Evolutionary conservation across 2,797 vertebrate species (phyloP).

Genomic region (Anguilla marmorata): DNA sequence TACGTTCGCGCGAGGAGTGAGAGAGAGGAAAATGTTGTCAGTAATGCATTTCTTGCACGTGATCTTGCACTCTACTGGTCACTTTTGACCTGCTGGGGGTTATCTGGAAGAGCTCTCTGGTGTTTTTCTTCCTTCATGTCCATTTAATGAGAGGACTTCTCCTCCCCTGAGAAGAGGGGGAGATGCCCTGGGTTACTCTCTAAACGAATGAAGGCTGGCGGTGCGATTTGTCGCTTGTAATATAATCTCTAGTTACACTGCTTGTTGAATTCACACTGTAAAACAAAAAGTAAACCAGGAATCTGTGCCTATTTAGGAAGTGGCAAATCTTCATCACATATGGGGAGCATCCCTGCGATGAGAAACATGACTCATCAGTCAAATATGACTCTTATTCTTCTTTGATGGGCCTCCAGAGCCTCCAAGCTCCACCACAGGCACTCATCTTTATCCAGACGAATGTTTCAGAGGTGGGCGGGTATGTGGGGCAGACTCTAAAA

Average conservation of each 20-base stretch:
- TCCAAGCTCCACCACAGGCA: background rate
- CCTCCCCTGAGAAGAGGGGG: background rate
- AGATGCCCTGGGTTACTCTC: background rate
- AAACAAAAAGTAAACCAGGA: background rate
- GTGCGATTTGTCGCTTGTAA: background rate
- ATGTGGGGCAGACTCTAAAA: background rate
- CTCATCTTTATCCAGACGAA: slow-evolving; percentile 19
- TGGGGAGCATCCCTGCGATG: background rate
- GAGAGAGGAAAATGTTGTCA: background rate
- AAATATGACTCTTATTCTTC: background rate
- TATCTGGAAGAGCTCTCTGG: background rate
- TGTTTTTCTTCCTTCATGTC: background rate
- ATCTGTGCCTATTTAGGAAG: slow-evolving; percentile 4
- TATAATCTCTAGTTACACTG: background rate
- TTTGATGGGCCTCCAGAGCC: slow-evolving; percentile 16
- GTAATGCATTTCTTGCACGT: background rate
- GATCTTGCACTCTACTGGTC: background rate
- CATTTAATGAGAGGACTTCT: background rate
- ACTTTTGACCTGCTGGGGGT: background rate
- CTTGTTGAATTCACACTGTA: background rate
- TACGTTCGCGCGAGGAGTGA: background rate
- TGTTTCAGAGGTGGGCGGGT: background rate
- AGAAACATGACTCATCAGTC: slow-evolving; percentile 3
- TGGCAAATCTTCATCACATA: background rate
- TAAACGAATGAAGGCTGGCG: background rate